Conservation (phyloP, 1,140 invertebrate genomes). For the Ectropis grisescens region DNA sequence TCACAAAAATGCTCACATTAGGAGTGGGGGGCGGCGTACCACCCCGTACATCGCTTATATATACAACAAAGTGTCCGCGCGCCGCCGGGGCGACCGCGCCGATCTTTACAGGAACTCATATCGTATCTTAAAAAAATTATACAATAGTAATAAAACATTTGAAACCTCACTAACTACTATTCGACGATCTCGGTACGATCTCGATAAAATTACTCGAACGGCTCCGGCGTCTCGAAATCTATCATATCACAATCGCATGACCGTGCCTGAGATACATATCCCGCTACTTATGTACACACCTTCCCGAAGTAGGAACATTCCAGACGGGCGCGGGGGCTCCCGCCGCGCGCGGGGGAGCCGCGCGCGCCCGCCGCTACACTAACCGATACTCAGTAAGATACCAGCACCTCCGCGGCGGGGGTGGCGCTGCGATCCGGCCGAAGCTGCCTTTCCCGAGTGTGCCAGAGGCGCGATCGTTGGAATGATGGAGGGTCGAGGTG, state of each 20-base stretch:
- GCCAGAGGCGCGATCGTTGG: conserved; percentile 46
- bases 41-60: conserved; percentile 50
- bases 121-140: conserved; percentile 66
- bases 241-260: conserved; percentile 69
- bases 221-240: conserved; percentile 60
- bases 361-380: conserved; percentile 27
- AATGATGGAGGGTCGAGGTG: conserved; percentile 31
- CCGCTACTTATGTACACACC: conserved; percentile 65
- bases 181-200: no score
- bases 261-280: conserved; percentile 64
- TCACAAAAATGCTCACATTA: conserved; percentile 66
- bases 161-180: conserved; percentile 68
- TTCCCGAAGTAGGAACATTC: conserved; percentile 34
- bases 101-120: conserved; percentile 67
- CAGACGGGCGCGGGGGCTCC: conserved; percentile 13
- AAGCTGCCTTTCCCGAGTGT: conserved; percentile 34
- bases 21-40: conserved; percentile 44
- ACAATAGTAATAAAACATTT: conserved; percentile 69
- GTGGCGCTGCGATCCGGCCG: conserved; percentile 20
- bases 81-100: conserved; percentile 32
- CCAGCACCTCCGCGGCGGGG: conserved; percentile 32
- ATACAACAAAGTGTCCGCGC: conserved; percentile 52
- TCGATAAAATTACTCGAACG: conserved; percentile 59
- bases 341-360: conserved; percentile 7
- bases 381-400: conserved; percentile 38